These are phyloP conservation scores for Heterotis niloticus DNA, from an alignment of 2,113 vertebrate genomes.

Conservation along the genomic window DNA sequence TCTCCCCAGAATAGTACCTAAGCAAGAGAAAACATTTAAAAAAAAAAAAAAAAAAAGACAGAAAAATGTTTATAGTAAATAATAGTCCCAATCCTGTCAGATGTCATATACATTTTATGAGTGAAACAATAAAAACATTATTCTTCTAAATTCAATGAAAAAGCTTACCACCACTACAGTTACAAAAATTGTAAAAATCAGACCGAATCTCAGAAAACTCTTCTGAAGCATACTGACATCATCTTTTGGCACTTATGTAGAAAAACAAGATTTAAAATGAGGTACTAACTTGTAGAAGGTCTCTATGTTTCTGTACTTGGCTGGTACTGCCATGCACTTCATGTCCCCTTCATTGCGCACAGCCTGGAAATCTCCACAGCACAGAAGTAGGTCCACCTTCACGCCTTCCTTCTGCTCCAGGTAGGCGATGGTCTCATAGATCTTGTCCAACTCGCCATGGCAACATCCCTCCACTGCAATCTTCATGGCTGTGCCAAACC, in stretches of 20 bases:
- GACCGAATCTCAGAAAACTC: too few species aligned
- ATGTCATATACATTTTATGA: too few species aligned
- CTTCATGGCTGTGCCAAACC: slow-evolving; percentile 68
- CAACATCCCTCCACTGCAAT: slow-evolving; percentile 92
- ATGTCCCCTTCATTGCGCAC: slow-evolving; percentile 91
- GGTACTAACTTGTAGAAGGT: slow-evolving; percentile 84
- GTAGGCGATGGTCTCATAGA: slow-evolving; percentile 86
- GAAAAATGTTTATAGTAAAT: too few species aligned
- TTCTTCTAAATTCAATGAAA: too few species aligned
- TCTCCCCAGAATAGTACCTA: slow-evolving; percentile 96
- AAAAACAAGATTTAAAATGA: background rate
- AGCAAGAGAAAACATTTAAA: background rate
- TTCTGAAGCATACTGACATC: too few species aligned
- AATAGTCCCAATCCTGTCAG: too few species aligned
- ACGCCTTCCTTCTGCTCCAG: slow-evolving; percentile 75
- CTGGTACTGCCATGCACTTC: slow-evolving; percentile 89
- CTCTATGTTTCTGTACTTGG: slow-evolving; percentile 91
- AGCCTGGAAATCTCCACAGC: slow-evolving; percentile 94
- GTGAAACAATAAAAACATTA: too few species aligned
- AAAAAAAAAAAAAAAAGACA: background rate
- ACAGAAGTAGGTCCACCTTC: slow-evolving; percentile 76
- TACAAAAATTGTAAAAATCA: too few species aligned
- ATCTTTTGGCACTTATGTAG: too few species aligned
- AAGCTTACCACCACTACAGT: too few species aligned
- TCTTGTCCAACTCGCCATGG: slow-evolving; percentile 90